Conservation (phyloP, 1,140 invertebrate species). For the Cydia fagiglandana region DNA sequence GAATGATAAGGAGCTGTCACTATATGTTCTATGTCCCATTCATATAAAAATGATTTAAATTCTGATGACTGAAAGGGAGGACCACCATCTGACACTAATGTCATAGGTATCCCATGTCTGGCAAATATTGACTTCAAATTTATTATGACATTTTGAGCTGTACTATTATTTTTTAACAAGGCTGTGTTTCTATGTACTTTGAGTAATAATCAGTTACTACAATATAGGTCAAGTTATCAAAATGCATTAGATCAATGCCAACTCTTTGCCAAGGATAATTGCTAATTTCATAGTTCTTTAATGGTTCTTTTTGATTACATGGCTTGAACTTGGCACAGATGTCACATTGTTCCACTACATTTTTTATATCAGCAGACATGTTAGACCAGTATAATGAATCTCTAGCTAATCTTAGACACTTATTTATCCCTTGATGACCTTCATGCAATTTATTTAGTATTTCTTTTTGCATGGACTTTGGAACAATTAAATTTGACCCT, state of each 20-base stretch:
- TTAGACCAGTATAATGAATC: background rate
- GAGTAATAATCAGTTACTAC: too few species aligned
- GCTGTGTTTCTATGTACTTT: too few species aligned
- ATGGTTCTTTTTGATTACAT: background rate
- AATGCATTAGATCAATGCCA: too few species aligned
- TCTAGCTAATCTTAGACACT: background rate
- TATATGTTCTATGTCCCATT: slow-evolving; percentile 4
- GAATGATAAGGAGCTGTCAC: background rate
- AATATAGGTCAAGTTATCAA: too few species aligned
- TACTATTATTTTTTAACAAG: too few species aligned
- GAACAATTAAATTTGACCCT: background rate
- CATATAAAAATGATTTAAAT: background rate
- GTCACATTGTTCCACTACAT: background rate
- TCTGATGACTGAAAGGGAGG: slow-evolving; percentile 2
- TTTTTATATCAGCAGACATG: background rate
- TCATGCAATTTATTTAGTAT: background rate
- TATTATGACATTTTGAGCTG: background rate
- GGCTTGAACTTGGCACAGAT: background rate
- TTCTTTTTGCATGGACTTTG: background rate
- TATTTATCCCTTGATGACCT: background rate
- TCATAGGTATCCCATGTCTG: background rate
- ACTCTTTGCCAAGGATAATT: too few species aligned
- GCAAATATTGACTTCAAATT: slow-evolving; percentile 4
- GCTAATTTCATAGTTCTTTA: background rate
- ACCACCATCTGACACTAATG: slow-evolving; percentile 8